Evolutionary conservation across 2,888 invertebrate species (phyloP).

Genomic region (Ectobius pallidus): DNA sequence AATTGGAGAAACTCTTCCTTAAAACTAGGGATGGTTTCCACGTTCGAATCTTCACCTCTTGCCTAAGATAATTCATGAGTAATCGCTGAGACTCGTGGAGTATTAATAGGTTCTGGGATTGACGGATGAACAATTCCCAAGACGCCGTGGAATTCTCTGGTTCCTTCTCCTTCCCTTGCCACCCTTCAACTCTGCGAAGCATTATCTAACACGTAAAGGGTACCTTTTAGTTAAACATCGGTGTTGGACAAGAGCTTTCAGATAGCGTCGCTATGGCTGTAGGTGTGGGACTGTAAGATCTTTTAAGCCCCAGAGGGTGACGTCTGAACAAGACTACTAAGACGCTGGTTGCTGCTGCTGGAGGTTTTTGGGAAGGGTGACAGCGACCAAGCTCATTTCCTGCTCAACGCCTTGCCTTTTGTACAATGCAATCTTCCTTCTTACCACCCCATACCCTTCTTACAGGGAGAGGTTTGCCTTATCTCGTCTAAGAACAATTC

Average conservation of each 20-base stretch:
- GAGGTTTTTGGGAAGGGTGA: slow-evolving; percentile 27
- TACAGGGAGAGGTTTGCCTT: slow-evolving; percentile 27
- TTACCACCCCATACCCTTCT: slow-evolving; percentile 13
- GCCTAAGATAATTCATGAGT: too few species aligned
- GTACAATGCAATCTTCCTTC: slow-evolving; percentile 41
- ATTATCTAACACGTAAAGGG: slow-evolving; percentile 3
- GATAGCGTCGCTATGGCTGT: neutral
- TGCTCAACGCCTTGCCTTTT: slow-evolving; percentile 38
- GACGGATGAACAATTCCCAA: slow-evolving; percentile 11
- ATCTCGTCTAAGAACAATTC: slow-evolving; percentile 41
- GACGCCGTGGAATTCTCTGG: neutral
- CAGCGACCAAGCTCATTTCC: slow-evolving; percentile 38
- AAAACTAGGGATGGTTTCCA: too few species aligned
- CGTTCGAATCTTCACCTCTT: too few species aligned
- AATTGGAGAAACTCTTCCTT: too few species aligned
- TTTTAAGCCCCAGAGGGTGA: slow-evolving; percentile 18
- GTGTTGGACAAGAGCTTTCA: slow-evolving; percentile 21
- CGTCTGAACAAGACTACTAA: slow-evolving; percentile 10
- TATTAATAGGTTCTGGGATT: neutral
- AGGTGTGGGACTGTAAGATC: slow-evolving; percentile 16
- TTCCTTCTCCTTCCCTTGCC: too few species aligned
- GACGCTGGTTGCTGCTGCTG: neutral
- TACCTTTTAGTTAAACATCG: slow-evolving; percentile 13
- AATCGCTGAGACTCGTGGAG: too few species aligned
- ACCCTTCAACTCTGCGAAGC: neutral